A percentile compares a stretch with the other conserved stretches of the same genome.
Conservation (phyloP, 64 coral and sea anemone genomes). For the Stichodactyla mertensii region DNA sequence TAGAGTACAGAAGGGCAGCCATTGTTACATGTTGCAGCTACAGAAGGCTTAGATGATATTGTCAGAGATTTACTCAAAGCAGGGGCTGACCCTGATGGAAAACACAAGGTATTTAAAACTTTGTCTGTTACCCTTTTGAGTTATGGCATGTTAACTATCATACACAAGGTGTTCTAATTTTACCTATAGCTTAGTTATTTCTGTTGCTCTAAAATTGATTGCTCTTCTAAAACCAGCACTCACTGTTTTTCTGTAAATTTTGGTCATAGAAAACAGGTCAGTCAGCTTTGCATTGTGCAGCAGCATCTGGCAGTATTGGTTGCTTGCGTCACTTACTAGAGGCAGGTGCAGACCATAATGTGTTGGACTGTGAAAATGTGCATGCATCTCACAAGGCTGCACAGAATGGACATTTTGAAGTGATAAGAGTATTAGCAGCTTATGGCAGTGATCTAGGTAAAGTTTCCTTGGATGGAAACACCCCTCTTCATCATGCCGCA, state of each 20-base stretch:
- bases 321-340: slow-evolving; percentile 83
- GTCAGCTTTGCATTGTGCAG: slow-evolving; percentile 78
- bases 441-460: slow-evolving; percentile 95
- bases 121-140: too few species aligned
- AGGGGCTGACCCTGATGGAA: slow-evolving; percentile 77
- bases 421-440: slow-evolving; percentile 82
- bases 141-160: background rate
- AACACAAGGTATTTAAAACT: slow-evolving; percentile 51
- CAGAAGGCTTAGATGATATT: slow-evolving; percentile 68
- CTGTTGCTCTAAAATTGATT: too few species aligned
- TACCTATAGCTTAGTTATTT: too few species aligned
- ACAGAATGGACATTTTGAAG: slow-evolving; percentile 83
- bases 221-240: too few species aligned
- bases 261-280: slow-evolving; percentile 74
- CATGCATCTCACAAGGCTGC: slow-evolving; percentile 89
- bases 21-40: slow-evolving; percentile 72
- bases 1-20: slow-evolving; percentile 90
- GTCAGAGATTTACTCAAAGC: slow-evolving; percentile 54
- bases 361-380: slow-evolving; percentile 76
- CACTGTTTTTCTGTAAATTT: background rate
- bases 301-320: slow-evolving; percentile 66
- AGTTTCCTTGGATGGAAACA: slow-evolving; percentile 77
- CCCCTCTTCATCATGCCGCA: slow-evolving; percentile 75
- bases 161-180: too few species aligned
- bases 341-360: slow-evolving; percentile 75